phyloP scores from a whole-genome alignment of 1,140 invertebrate genomes.

The Drosophila nigromelanica region DNA sequence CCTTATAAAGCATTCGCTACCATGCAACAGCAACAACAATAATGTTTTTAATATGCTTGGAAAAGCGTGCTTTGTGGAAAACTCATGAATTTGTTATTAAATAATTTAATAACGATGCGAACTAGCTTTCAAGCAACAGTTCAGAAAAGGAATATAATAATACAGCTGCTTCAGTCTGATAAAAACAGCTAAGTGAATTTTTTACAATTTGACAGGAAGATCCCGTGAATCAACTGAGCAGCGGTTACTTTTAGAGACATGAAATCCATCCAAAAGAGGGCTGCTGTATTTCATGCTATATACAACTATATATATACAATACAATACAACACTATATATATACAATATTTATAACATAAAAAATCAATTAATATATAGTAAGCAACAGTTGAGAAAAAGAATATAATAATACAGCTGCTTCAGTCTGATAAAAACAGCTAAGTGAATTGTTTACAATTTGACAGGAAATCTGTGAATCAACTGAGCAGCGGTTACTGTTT shows the following conservation, averaged over 20 bases:
- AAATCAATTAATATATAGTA: too few relatives aligned
- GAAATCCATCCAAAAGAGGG: too few relatives aligned
- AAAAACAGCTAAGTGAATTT: neutral
- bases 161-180: neutral
- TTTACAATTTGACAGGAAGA: neutral
- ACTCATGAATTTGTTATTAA: conserved; percentile 6
- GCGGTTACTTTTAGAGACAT: neutral
- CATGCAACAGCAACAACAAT: conserved; percentile 15
- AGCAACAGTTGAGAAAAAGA: too few relatives aligned
- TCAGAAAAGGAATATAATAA: neutral
- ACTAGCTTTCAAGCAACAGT: neutral
- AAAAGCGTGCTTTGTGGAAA: neutral
- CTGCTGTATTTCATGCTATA: too few relatives aligned
- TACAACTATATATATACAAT: too few relatives aligned
- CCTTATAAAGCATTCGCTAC: conserved; percentile 53
- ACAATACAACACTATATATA: too few relatives aligned
- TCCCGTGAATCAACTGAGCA: neutral
- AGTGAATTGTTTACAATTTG: too few relatives aligned
- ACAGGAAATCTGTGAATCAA: too few relatives aligned
- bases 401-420: too few relatives aligned
- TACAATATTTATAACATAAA: too few relatives aligned
- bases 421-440: too few relatives aligned
- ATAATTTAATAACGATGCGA: conserved; percentile 1
- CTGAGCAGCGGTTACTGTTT: too few relatives aligned
- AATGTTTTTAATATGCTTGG: neutral